A percentile compares a stretch with the other conserved stretches of the same genome.
phyloP scores from a whole-genome alignment of 2,888 invertebrate species.

The Dynastes maya region DNA sequence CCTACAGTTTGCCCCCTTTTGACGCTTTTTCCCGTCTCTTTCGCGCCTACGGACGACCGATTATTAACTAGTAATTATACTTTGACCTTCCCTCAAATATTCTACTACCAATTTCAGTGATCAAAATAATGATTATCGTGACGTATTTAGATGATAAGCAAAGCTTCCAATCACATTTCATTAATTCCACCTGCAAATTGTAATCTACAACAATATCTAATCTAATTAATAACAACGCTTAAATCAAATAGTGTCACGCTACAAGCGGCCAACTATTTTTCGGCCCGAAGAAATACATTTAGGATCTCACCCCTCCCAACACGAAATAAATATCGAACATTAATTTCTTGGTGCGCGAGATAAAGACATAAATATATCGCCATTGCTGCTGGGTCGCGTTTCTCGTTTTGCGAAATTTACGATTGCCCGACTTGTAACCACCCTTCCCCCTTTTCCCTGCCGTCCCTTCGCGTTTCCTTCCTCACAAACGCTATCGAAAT shows the following conservation, averaged over 20 bases:
- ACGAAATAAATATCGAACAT: conserved; percentile 44
- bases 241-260: conserved; percentile 11
- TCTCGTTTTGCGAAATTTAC: conserved; percentile 37
- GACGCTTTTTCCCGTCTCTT: too few relatives aligned
- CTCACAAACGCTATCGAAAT: neutral
- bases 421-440: neutral
- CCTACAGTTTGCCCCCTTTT: too few relatives aligned
- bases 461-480: neutral
- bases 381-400: conserved; percentile 12
- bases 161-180: too few relatives aligned
- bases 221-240: conserved; percentile 9
- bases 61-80: too few relatives aligned
- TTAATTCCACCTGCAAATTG: conserved; percentile 12
- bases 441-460: neutral
- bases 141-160: too few relatives aligned
- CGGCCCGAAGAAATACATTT: conserved; percentile 8
- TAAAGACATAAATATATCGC: conserved; percentile 43
- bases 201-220: conserved; percentile 3
- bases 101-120: too few relatives aligned
- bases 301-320: neutral
- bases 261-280: neutral
- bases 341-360: conserved; percentile 41
- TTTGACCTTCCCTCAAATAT: too few relatives aligned
- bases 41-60: too few relatives aligned
- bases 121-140: too few relatives aligned